Base-by-base conservation (phyloP, 2,888 invertebrate species). In the Chironomus tentans region DNA sequence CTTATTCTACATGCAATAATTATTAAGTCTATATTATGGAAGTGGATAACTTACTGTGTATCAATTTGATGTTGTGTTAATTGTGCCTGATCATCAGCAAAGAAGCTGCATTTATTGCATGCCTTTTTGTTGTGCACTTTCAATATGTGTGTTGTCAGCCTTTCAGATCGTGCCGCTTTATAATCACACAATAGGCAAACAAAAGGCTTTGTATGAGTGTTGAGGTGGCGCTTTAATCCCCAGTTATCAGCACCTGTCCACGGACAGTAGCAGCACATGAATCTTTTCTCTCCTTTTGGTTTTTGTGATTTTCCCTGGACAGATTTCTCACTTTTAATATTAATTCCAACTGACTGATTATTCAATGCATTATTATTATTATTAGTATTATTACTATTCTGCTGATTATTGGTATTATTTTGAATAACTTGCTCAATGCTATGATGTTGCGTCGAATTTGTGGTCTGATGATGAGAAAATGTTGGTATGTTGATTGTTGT, bases 201-300 rank as follows among this genome's bases (percentile, higher is more conserved):
- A 83, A 93, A 96, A 68, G 95, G 95, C 85, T 95, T 95, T 82
- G 95, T 88, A 84, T 96, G 95, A 48, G 95, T 95, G 85, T 95
- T 95, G 80, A 95, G 88, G 83, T 96, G 95, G 69, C 95, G 88
- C 83, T 95, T 95, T 77, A 95, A 86, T 81, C 95, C 95, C 95
- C 95, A 96, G 83, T 95, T 95, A 85, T 95, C 95, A 76, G 93
- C 94, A 12, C 71, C 95, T 56, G 93, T 92, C 95, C 95, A 95
- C 22, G 94, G 88, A 84, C 95, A 96, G 83, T 94, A 95, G 82
- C 93, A 92, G 85, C 95, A 95, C 79, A 92, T 90, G 84, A 92
- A 93, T 5, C 76, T 24, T 50, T 76, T 76, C 56, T 76, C 76
- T 24, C 70, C 70, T 46, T 76, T 76, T 28, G 46, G 50, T 48